These are phyloP conservation scores for Griposia aprilina DNA, from an alignment of 2,888 invertebrate species.

Conservation along the genomic window DNA sequence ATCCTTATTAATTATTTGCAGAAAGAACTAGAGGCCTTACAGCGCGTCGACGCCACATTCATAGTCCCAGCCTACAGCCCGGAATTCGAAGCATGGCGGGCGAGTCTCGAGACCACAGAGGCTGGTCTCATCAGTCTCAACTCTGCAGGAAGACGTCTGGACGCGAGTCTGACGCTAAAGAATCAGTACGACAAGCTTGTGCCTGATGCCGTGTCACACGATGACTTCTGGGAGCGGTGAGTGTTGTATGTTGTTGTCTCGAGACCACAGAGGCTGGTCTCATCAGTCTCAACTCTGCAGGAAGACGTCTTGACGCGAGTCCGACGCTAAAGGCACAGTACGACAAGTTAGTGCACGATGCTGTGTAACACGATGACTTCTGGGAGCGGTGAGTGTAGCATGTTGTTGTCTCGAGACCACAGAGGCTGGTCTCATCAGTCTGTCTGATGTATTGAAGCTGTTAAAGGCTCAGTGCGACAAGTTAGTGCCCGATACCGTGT, in stretches of 20 bases:
- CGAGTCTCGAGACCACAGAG: constrained; percentile 77
- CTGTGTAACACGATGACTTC: too few relatives aligned
- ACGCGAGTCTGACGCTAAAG: constrained; percentile 87
- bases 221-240: constrained; percentile 95
- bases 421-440: background rate
- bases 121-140: constrained; percentile 71
- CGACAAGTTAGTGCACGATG: too few relatives aligned
- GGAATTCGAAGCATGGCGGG: constrained; percentile 86
- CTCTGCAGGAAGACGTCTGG: constrained; percentile 76
- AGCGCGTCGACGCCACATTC: constrained; percentile 94
- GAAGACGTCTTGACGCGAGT: too few relatives aligned
- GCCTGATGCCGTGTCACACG: constrained; percentile 93
- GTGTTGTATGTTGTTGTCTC: constrained; percentile 23
- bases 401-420: too few relatives aligned
- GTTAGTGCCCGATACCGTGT: too few relatives aligned
- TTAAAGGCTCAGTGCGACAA: too few relatives aligned
- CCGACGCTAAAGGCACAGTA: too few relatives aligned
- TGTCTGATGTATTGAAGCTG: too few relatives aligned
- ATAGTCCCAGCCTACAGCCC: constrained; percentile 92
- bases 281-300: too few relatives aligned
- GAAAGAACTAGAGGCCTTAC: constrained; percentile 93
- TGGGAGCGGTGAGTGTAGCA: too few relatives aligned
- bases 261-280: background rate
- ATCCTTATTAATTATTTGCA: constrained; percentile 69
- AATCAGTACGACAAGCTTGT: constrained; percentile 93